These are phyloP conservation scores for Hucho hucho DNA, from an alignment of 2,113 vertebrate species.

Conservation along the genomic window DNA sequence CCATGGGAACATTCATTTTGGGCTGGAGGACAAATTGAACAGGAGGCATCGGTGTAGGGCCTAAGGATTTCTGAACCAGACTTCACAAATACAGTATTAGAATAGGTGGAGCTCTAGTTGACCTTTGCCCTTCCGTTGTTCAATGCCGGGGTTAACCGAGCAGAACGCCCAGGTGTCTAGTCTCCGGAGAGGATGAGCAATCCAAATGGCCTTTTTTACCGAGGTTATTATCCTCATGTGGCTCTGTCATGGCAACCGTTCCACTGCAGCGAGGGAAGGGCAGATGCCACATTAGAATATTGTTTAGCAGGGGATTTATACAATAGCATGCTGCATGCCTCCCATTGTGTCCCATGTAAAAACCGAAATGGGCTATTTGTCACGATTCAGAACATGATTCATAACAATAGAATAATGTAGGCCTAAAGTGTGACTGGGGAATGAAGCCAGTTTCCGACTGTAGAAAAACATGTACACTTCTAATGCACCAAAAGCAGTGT, in stretches of 20 bases:
- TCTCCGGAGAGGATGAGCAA: slow-evolving; percentile 5
- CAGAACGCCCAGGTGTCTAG: slow-evolving; percentile 10
- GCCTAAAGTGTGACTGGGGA: not conserved
- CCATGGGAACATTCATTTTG: not conserved
- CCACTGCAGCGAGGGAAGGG: slow-evolving; percentile 12
- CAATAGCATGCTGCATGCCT: not conserved
- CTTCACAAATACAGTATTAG: too few species aligned
- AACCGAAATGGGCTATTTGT: not conserved
- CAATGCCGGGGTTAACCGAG: slow-evolving; percentile 15
- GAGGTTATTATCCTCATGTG: slow-evolving; percentile 50
- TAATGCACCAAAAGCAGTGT: not conserved
- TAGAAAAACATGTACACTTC: not conserved
- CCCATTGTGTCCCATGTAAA: slow-evolving; percentile 7
- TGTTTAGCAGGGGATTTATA: slow-evolving; percentile 23
- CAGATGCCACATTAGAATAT: slow-evolving; percentile 28
- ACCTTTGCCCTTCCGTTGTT: slow-evolving; percentile 14
- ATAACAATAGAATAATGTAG: too few species aligned
- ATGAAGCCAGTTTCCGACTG: too few species aligned
- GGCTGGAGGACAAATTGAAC: not conserved
- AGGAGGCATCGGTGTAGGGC: too few species aligned
- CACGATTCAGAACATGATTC: not conserved
- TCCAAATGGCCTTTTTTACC: slow-evolving; percentile 32
- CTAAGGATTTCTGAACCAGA: too few species aligned
- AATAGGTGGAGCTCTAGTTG: not conserved
- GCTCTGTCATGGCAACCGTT: slow-evolving; percentile 45